phyloP scores from a whole-genome alignment of 1,140 invertebrate genomes.

The Bombyx mori region ASM3026992v2 NC_085135.1:8161501-8162000 shows the following conservation, averaged over 20 bases:
- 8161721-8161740: not conserved
- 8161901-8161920: too few relatives aligned
- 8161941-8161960: too few relatives aligned
- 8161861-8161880: too few relatives aligned
- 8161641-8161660: constrained; percentile 2
- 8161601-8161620: constrained; percentile 10
- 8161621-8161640: constrained; percentile 7
- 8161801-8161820: too few relatives aligned
- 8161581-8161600: constrained; percentile 10
- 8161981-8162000: too few relatives aligned
- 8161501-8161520: not conserved
- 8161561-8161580: constrained; percentile 13
- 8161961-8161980: too few relatives aligned
- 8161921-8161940: too few relatives aligned
- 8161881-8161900: too few relatives aligned
- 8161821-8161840: too few relatives aligned
- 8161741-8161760: not conserved
- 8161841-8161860: too few relatives aligned
- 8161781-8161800: constrained; percentile 3
- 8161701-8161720: constrained; percentile 9
- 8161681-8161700: constrained; percentile 10
- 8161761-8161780: not conserved
- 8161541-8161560: constrained; percentile 9
- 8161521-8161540: constrained; percentile 8
- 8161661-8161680: constrained; percentile 8